phyloP scores from a whole-genome alignment of 2,797 vertebrate species.

The Mycteria americana region DNA sequence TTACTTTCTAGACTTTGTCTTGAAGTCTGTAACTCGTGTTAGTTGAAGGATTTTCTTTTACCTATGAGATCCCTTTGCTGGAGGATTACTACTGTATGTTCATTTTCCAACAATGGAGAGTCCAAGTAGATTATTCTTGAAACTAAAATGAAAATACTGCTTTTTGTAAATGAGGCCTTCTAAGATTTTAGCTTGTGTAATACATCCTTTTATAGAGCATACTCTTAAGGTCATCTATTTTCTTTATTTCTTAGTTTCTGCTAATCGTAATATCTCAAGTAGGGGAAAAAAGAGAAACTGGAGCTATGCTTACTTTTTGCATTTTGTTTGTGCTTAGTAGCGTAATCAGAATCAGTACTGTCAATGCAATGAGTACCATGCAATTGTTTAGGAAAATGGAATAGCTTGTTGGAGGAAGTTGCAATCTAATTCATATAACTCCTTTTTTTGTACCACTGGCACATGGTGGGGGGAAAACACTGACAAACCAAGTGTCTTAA shows the following conservation, averaged over 20 bases:
- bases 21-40: background rate
- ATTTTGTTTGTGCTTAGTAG: background rate
- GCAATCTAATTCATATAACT: background rate
- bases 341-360: background rate
- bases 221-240: background rate
- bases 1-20: background rate
- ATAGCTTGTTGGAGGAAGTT: background rate
- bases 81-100: background rate
- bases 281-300: background rate
- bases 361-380: background rate
- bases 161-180: background rate
- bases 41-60: background rate
- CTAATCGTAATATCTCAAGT: background rate
- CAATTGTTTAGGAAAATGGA: background rate
- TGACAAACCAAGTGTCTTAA: background rate
- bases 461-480: background rate
- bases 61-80: background rate
- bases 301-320: background rate
- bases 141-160: background rate
- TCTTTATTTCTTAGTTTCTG: background rate
- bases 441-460: background rate
- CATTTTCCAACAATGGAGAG: background rate
- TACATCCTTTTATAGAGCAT: background rate
- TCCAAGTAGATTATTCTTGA: background rate
- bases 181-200: background rate